Base-by-base conservation (phyloP, 2,797 vertebrate genomes). In the Coccyzus lansbergi region DNA sequence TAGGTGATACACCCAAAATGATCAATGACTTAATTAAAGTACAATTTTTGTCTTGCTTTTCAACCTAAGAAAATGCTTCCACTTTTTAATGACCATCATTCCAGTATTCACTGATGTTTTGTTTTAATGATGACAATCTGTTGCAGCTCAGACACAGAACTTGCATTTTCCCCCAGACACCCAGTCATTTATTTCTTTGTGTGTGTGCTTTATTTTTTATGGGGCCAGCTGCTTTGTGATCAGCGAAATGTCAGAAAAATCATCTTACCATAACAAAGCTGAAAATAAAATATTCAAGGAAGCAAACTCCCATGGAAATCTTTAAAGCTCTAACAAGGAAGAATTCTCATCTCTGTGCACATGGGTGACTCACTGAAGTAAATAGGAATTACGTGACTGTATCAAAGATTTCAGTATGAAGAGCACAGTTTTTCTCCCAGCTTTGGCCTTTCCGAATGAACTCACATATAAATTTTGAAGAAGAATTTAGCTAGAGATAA, bases 161-260 rank as follows among this genome's bases (percentile, higher is more conserved):
- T 88, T 93, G 80, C 69, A 88, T 96, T 96, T 96, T 77, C 80
- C 94, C 94, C 91, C 56, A 96, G 95, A 96, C 95, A 96, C 91
- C 53, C 87, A 83, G 46, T 84, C 93, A 67, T 85, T 95, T 95
- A 75, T 97, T 95, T 96, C 92, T 94, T 96, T 93, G 87, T 95
- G 85, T 55, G 36, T 83, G 86, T 8, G 59, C 87, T 88, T 90
- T 93, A 91, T 88, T 93, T 97, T 96, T 96, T 95, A 96, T 86
- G 86, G 96, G 97, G 78, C 91, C 97, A 98, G 97, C 94, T 98
- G 97, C 94, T 92, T 97, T 95, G 84, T 94, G 94, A 97, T 96
- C 91, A 94, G 88, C 15, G 6, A 97, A 97, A 97, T 97, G 96
- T 97, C 97, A 97, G 95, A 64, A 93, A 96, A 96, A 96, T 91